These are phyloP conservation scores for Idaea dimidiata DNA, from an alignment of 2,888 invertebrate genomes.

Conservation along the genomic window DNA sequence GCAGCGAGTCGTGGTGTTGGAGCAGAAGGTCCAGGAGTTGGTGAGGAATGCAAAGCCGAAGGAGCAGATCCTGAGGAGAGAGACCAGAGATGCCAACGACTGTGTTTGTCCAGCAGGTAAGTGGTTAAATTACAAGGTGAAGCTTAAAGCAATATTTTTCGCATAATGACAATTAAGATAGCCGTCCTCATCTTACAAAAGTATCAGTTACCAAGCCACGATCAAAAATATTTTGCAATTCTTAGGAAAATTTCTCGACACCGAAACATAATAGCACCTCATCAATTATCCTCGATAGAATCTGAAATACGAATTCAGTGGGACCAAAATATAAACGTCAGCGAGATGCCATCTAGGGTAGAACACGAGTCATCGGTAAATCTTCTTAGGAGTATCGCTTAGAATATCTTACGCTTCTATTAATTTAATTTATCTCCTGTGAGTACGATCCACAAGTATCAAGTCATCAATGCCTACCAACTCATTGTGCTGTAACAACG, in stretches of 20 bases:
- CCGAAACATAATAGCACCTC: conserved; percentile 24
- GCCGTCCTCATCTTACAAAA: not conserved
- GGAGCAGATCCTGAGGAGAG: conserved; percentile 48
- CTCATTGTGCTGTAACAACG: conserved; percentile 61
- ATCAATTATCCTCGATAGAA: conserved; percentile 28
- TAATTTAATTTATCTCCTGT: conserved; percentile 38
- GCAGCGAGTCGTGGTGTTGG: conserved; percentile 59
- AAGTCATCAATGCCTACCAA: conserved; percentile 61
- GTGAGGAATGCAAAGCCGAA: conserved; percentile 32
- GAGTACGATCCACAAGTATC: conserved; percentile 43
- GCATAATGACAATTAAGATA: not conserved
- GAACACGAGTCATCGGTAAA: conserved; percentile 12
- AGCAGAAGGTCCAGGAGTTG: conserved; percentile 48
- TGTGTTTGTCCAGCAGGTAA: conserved; percentile 74
- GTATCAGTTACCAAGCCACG: not conserved
- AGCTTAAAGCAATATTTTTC: not conserved
- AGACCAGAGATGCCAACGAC: conserved; percentile 62
- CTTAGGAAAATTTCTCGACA: conserved; percentile 30
- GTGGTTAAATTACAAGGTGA: conserved; percentile 23
- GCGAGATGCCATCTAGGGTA: conserved; percentile 15
- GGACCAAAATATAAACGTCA: conserved; percentile 23
- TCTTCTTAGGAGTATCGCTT: conserved; percentile 20
- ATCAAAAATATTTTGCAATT: conserved; percentile 10
- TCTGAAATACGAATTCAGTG: conserved; percentile 23
- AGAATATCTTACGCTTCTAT: conserved; percentile 20